A percentile compares a stretch with the other conserved stretches of the same genome.
These are phyloP conservation scores for Criorhina ranunculi DNA, from an alignment of 2,888 invertebrate species.

Conservation along the genomic window DNA sequence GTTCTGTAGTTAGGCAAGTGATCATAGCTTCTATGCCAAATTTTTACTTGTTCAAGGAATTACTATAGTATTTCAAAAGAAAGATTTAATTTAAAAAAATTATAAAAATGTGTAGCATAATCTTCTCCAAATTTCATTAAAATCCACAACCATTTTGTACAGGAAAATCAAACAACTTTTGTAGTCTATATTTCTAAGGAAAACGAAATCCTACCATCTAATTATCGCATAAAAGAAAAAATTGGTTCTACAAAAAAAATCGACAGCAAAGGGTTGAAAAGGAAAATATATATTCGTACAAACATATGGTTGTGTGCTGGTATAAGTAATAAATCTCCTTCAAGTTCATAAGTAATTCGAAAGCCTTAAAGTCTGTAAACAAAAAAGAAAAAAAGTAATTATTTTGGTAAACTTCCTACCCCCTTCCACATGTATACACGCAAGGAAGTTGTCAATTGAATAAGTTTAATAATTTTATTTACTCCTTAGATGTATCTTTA, in stretches of 20 bases:
- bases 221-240: constrained; percentile 2
- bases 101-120: no score
- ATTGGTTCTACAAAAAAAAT: neutral
- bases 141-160: no score
- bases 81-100: neutral
- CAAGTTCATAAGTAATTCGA: constrained; percentile 11
- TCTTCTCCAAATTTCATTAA: neutral
- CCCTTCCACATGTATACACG: neutral
- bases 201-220: neutral
- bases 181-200: no score
- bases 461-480: constrained; percentile 25
- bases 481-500: neutral
- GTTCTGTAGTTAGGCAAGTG: no score
- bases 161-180: no score
- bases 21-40: no score
- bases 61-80: no score
- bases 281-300: neutral
- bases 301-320: no score
- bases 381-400: neutral
- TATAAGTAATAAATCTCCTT: constrained; percentile 9
- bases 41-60: no score
- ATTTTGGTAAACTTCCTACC: neutral
- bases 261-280: neutral
- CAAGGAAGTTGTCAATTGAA: constrained; percentile 10
- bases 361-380: constrained; percentile 7